Evolutionary conservation across 1,140 invertebrate genomes (phyloP).

Genomic region (Ceratina calcarata): DNA sequence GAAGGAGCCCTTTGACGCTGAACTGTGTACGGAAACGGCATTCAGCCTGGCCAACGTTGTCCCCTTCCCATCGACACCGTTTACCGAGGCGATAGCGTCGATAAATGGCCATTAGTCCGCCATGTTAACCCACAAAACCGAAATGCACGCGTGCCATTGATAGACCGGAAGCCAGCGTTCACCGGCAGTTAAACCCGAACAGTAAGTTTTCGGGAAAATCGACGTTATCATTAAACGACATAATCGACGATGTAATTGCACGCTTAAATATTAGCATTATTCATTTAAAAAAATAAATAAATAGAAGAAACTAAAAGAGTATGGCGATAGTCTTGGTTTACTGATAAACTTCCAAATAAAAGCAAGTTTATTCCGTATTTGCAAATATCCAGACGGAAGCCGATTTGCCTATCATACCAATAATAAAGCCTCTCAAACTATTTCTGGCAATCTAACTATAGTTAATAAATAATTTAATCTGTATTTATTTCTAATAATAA

Average conservation of each 20-base stretch:
- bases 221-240: background rate
- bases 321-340: no score
- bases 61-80: slow-evolving; percentile 19
- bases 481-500: no score
- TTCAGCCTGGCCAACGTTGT: slow-evolving; percentile 1
- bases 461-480: no score
- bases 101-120: slow-evolving; percentile 49
- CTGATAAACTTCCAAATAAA: no score
- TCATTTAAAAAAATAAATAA: no score
- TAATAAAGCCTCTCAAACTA: no score
- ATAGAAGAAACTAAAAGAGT: no score
- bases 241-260: slow-evolving; percentile 1
- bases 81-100: slow-evolving; percentile 41
- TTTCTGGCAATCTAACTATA: no score
- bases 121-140: slow-evolving; percentile 46
- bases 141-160: slow-evolving; percentile 49
- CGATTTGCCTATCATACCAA: no score
- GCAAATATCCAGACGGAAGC: no score
- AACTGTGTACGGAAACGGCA: slow-evolving; percentile 41
- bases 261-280: no score
- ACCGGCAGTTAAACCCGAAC: slow-evolving; percentile 26
- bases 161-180: slow-evolving; percentile 47
- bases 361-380: no score
- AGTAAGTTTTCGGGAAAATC: slow-evolving; percentile 36
- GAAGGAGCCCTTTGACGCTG: slow-evolving; percentile 44